These are phyloP conservation scores for Ochropleura leucogaster DNA, from an alignment of 2,888 invertebrate genomes.

Conservation along the genomic window DNA sequence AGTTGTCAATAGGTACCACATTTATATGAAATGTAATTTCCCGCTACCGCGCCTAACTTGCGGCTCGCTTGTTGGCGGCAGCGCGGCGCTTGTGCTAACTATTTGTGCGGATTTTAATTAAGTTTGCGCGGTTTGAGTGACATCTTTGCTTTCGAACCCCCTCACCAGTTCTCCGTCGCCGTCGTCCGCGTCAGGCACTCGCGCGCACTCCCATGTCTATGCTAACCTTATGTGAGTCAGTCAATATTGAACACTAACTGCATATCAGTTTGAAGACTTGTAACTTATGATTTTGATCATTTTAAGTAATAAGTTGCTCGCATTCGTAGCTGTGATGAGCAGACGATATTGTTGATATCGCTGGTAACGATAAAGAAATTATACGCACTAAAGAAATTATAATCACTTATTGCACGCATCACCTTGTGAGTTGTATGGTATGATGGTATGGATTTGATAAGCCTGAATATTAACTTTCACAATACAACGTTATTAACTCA, in stretches of 20 bases:
- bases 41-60: slow-evolving; percentile 26
- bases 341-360: too few species aligned
- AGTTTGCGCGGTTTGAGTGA: slow-evolving; percentile 70
- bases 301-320: background rate
- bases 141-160: slow-evolving; percentile 5
- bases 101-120: slow-evolving; percentile 73
- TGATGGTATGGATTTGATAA: too few species aligned
- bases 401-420: background rate
- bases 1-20: background rate
- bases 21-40: background rate
- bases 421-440: background rate
- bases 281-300: background rate
- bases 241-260: slow-evolving; percentile 9
- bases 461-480: background rate
- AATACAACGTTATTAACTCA: background rate
- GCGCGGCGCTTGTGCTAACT: slow-evolving; percentile 51
- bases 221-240: slow-evolving; percentile 5
- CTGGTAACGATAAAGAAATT: background rate
- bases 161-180: background rate
- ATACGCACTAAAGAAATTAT: too few species aligned
- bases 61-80: slow-evolving; percentile 18
- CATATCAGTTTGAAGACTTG: background rate
- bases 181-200: slow-evolving; percentile 18
- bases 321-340: too few species aligned
- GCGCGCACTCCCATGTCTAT: slow-evolving; percentile 10